Conservation (phyloP, 2,113 vertebrate genomes). For the Setophaga coronata region DNA sequence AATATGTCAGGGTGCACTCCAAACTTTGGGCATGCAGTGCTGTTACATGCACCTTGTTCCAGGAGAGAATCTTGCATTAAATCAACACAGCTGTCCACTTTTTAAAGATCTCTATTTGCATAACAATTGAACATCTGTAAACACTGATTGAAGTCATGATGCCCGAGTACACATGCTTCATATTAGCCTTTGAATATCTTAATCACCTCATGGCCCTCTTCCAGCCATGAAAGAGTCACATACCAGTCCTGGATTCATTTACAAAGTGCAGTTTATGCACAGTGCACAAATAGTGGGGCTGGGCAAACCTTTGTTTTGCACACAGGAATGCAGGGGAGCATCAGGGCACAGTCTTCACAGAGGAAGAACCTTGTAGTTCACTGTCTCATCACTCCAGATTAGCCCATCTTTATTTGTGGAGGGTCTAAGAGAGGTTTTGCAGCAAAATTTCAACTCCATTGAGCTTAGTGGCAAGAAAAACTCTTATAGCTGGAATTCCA, state of each 20-base stretch:
- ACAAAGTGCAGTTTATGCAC: background rate
- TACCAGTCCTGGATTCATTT: background rate
- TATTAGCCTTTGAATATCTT: background rate
- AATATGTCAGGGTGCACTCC: background rate
- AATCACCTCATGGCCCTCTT: background rate
- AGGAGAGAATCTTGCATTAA: background rate
- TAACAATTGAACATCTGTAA: background rate
- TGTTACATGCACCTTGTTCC: background rate
- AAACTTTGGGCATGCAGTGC: background rate
- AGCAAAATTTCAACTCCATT: background rate
- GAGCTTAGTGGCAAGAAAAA: background rate
- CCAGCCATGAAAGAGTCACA: background rate
- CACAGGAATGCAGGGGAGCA: background rate
- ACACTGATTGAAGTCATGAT: background rate
- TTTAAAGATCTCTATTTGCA: background rate
- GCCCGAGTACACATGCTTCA: background rate
- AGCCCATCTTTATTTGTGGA: background rate
- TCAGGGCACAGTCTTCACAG: background rate
- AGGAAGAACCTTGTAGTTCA: background rate
- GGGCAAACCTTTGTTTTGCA: background rate
- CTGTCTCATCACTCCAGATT: background rate
- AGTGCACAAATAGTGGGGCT: background rate
- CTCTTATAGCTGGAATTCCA: background rate
- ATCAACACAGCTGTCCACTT: background rate
- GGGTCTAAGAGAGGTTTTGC: background rate